A percentile compares a stretch with the other conserved stretches of the same genome.
Conservation (phyloP, 2,888 invertebrate species). For the Bibio marci region DNA sequence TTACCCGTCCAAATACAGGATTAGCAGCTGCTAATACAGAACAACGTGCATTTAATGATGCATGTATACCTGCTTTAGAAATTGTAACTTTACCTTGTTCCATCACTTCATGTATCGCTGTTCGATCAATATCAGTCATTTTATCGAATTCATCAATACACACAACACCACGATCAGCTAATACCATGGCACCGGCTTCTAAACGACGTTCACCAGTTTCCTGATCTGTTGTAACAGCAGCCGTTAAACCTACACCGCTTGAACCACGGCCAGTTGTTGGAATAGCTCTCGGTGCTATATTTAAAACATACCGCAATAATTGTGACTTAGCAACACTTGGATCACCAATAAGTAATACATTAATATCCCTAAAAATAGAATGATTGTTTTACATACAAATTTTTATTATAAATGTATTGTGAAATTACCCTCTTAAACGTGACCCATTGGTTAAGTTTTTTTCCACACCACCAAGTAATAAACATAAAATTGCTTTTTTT, state of each 20-base stretch:
- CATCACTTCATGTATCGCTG: constrained; percentile 99
- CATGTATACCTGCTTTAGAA: constrained; percentile 97
- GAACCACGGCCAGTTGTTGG: constrained; percentile 96
- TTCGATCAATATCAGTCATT: constrained; percentile 98
- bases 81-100: constrained; percentile 97
- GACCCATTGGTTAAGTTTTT: constrained; percentile 85
- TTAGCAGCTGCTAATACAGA: constrained; percentile 98
- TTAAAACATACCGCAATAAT: constrained; percentile 77
- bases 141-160: constrained; percentile 96
- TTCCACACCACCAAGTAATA: constrained; percentile 89
- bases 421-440: constrained; percentile 59
- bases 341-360: constrained; percentile 89
- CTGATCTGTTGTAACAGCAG: constrained; percentile 91
- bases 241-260: constrained; percentile 95
- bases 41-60: constrained; percentile 91
- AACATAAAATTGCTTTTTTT: constrained; percentile 88
- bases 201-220: constrained; percentile 79
- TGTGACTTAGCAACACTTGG: constrained; percentile 99
- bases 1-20: constrained; percentile 88
- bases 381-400: not conserved
- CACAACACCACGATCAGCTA: constrained; percentile 94
- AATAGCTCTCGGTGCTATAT: constrained; percentile 90
- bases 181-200: constrained; percentile 99
- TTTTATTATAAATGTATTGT: not conserved
- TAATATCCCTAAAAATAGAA: constrained; percentile 43